These are phyloP conservation scores for Palythoa grandis DNA, from an alignment of 92 coral and sea anemone species.

Conservation along the genomic window DNA sequence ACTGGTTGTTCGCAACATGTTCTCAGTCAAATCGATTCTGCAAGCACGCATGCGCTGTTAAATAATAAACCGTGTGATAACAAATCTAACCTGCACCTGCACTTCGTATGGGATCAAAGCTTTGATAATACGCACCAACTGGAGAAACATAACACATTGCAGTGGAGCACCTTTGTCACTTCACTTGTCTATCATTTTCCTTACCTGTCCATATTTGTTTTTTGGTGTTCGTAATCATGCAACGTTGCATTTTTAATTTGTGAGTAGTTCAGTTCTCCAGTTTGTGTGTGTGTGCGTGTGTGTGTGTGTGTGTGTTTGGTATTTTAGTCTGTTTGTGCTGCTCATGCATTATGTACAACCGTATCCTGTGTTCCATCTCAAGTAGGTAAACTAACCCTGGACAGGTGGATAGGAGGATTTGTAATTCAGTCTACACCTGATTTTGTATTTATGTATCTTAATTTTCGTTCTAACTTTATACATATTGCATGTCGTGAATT, in stretches of 20 bases:
- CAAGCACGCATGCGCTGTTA: slow-evolving; percentile 14
- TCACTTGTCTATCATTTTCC: neutral
- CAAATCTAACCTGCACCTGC: slow-evolving; percentile 37
- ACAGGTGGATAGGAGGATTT: too few relatives aligned
- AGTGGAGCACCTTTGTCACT: neutral
- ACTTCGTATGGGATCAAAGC: slow-evolving; percentile 7
- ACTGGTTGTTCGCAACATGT: neutral
- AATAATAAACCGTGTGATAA: neutral
- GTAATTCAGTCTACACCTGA: too few relatives aligned
- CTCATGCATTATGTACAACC: neutral
- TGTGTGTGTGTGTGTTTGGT: neutral
- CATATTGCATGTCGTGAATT: too few relatives aligned
- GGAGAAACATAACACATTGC: slow-evolving; percentile 50
- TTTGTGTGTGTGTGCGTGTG: neutral
- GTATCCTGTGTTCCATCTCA: neutral
- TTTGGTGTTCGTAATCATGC: neutral
- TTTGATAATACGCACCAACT: slow-evolving; percentile 16
- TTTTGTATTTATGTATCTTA: too few relatives aligned
- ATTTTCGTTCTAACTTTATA: too few relatives aligned
- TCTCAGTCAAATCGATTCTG: neutral
- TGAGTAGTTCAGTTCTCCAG: neutral
- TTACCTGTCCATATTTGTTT: neutral
- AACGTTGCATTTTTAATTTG: too few relatives aligned
- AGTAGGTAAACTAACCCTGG: too few relatives aligned
- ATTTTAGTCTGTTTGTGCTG: neutral